Evolutionary conservation across 2,113 vertebrate species (phyloP).

Genomic region (Blennius ocellaris): DNA sequence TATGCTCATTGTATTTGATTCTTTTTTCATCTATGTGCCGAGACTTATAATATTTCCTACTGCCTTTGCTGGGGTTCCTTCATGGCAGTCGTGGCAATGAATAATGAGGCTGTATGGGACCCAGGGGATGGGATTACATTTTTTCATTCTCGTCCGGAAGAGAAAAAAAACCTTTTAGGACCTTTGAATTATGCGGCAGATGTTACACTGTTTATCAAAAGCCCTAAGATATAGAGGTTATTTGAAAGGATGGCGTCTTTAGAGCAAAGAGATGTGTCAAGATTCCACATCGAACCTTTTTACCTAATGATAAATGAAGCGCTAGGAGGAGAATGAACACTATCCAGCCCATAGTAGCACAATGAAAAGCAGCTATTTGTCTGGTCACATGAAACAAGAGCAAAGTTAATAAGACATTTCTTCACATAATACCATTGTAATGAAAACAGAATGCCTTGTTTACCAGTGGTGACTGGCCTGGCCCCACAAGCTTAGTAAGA

Average conservation of each 20-base stretch:
- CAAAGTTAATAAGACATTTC: constrained; percentile 38
- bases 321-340: neutral
- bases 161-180: constrained; percentile 40
- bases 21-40: constrained; percentile 41
- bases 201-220: constrained; percentile 59
- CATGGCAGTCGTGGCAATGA: constrained; percentile 60
- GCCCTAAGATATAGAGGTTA: constrained; percentile 36
- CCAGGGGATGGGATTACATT: constrained; percentile 56
- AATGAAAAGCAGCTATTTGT: constrained; percentile 29
- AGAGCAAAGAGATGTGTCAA: constrained; percentile 25
- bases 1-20: neutral
- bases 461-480: constrained; percentile 21
- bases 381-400: constrained; percentile 20
- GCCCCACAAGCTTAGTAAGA: constrained; percentile 19
- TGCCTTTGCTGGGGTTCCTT: constrained; percentile 41
- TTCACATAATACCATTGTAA: constrained; percentile 29
- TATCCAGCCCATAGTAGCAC: constrained; percentile 5
- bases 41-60: constrained; percentile 55
- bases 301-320: constrained; percentile 33
- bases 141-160: constrained; percentile 57
- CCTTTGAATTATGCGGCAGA: constrained; percentile 59
- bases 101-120: constrained; percentile 61
- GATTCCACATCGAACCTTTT: constrained; percentile 27
- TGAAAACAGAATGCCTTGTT: constrained; percentile 53
- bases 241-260: constrained; percentile 31